Evolutionary conservation across 1,140 invertebrate genomes (phyloP), one percentile per base, ranked within the genome.

Genomic region (Lordiphosa stackelbergi): DNA sequence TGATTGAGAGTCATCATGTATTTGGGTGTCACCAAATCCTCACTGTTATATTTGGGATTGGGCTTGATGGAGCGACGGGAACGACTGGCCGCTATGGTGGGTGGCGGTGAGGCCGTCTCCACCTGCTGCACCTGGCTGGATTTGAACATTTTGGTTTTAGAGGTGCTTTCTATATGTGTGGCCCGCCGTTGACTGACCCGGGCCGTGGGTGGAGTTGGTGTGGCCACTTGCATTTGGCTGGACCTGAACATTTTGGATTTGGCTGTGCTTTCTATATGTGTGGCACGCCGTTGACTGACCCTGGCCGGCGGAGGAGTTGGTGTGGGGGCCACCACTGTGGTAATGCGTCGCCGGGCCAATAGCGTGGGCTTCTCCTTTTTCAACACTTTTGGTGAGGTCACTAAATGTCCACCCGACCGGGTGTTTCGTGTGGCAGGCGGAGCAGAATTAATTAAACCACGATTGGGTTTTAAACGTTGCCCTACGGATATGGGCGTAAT

Each of bases 21-120:
- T 59, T 83, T 85, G 13, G 83, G 73, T 46, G 85, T 87, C 0
- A 87, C 75, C 34, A 87, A 45, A 47, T 87, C 83, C 5, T 87
- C 86, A 57, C 85, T 85, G 8, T 72, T 66, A 51, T 88, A 88
- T 53, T 85, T 87, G 0, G 85, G 86, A 74, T 88, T 88, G 31
- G 86, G 86, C 36, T 88, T 88, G n/a, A 87, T 86, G 5, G 86
- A 86, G 13, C 86, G 74, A 31, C 85, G 51, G 1, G 85, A 86
- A 1, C 85, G 66, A 12, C 74, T 85, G 1, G 85, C 72, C 5
- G 85, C 85, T 52, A 87, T 86, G 8, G 85, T 86, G 3, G 85
- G 71, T 7, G 85, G 79, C 28, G 79, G 66, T 10, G 45, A n/a
- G 0, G 47, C 53, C 6, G 38, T 31, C 0, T 53, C 9, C 42